Percentiles rank a stretch among this genome's conserved stretches.
Conservation (phyloP, 2,888 invertebrate genomes). For the Euplagia quadripunctaria region DNA sequence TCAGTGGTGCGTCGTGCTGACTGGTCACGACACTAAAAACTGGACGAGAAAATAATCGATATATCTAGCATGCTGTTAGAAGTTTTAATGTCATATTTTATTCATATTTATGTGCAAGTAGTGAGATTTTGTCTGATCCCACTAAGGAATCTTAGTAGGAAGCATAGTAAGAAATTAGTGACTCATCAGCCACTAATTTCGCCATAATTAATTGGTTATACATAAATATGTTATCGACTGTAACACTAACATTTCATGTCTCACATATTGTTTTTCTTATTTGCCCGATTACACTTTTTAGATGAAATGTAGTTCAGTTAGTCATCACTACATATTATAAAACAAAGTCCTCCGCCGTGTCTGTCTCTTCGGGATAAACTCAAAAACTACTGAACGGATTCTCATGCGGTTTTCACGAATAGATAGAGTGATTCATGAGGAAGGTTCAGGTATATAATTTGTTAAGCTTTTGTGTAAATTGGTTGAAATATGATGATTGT, state of each 20-base stretch:
- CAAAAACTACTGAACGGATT: too few relatives aligned
- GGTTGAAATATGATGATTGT: too few relatives aligned
- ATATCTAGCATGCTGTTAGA: constrained; percentile 55
- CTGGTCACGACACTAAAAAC: constrained; percentile 36
- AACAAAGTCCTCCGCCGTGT: too few relatives aligned
- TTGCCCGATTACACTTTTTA: background rate
- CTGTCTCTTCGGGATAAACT: too few relatives aligned
- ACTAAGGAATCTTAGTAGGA: background rate
- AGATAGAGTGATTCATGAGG: too few relatives aligned
- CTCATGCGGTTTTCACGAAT: too few relatives aligned
- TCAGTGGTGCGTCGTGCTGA: too few relatives aligned
- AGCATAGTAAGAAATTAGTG: background rate
- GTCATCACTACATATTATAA: too few relatives aligned
- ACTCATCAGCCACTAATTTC: background rate
- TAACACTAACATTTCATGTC: background rate
- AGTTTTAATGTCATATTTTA: constrained; percentile 50
- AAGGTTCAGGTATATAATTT: too few relatives aligned
- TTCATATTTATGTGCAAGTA: background rate
- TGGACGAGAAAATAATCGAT: constrained; percentile 58
- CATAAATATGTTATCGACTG: background rate
- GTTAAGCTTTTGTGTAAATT: too few relatives aligned
- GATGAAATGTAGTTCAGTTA: background rate
- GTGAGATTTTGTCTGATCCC: background rate
- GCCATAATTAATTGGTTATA: background rate
- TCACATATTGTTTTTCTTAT: background rate